These are phyloP conservation scores for Drosophila sechellia DNA, from an alignment of 1,140 invertebrate species.

Conservation along the genomic window DNA sequence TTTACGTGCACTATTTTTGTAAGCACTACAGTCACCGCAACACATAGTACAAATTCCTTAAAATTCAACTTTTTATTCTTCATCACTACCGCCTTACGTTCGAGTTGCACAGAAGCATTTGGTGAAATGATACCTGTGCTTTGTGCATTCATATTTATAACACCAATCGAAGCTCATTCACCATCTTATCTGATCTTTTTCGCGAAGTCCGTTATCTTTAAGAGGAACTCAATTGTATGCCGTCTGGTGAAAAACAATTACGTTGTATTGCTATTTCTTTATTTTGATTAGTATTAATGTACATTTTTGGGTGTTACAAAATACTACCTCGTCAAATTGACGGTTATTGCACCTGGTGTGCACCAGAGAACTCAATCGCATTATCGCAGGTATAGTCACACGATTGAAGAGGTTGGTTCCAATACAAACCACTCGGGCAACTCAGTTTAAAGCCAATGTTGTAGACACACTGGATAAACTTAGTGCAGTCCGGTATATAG, in stretches of 20 bases:
- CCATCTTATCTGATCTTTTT: constrained; percentile 38
- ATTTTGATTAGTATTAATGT: constrained; percentile 30
- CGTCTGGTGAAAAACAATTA: constrained; percentile 31
- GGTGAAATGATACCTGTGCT: constrained; percentile 25
- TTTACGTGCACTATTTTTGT: neutral
- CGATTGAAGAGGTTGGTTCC: constrained; percentile 42
- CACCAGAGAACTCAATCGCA: neutral
- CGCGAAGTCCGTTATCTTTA: constrained; percentile 33
- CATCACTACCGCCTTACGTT: constrained; percentile 17
- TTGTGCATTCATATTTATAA: constrained; percentile 42
- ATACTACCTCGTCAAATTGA: constrained; percentile 13
- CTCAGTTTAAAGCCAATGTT: constrained; percentile 25
- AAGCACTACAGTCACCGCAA: neutral
- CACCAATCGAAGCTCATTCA: constrained; percentile 6
- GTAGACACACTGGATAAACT: constrained; percentile 48
- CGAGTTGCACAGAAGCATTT: constrained; percentile 15
- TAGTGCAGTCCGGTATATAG: constrained; percentile 31
- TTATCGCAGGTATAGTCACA: constrained; percentile 47
- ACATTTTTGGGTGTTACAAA: constrained; percentile 14
- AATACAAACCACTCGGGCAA: constrained; percentile 31
- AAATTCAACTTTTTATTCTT: neutral
- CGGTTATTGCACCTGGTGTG: constrained; percentile 32
- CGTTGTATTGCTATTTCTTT: constrained; percentile 20
- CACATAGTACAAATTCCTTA: neutral
- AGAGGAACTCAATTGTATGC: constrained; percentile 35